Base-by-base conservation (phyloP, 2,888 invertebrate species). In the Tortricodes alternella region DNA sequence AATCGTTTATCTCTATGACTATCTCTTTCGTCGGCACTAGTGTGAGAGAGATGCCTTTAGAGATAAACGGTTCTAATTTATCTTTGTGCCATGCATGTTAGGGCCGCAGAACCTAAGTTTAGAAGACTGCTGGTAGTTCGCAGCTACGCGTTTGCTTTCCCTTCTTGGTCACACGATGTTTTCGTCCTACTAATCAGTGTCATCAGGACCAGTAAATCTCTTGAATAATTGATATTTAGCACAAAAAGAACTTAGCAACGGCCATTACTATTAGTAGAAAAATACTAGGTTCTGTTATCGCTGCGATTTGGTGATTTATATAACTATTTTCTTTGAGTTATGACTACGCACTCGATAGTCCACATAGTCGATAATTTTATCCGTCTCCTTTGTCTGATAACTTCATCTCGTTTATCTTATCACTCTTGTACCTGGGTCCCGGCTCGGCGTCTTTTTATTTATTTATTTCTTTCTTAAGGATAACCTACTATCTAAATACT, bases 271-370 rank as follows among this genome's bases (percentile, higher is more conserved):
- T 38, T 32, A 16, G 34, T 34, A 34, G 53, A 48, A 46, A 53
- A 53, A 53, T 24, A 53, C 48, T 48, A 16, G 3, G 32, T 48
- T 48, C 53, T 53, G 34, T 53, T 53, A 46, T 53, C 46, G 53
- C 37, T 16, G 46, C 53, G 29, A 41, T 48, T 48, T 23, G 19
- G 39, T 53, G 41, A 53, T 53, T 53, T 53, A 53, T 23, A 34
- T 9, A n/a, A 27, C 32, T 39, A 53, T 48, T 53, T 41, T 34
- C 34, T 24, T 53, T 53, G 53, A 48, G 32, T 41, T 41, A 48
- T 19, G 39, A 27, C 46, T n/a, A 15, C 29, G 29, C n/a, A 43
- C 34, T 43, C 21, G n/a, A n/a, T n/a, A n/a, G n/a, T n/a, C n/a
- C n/a, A n/a, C n/a, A n/a, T n/a, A n/a, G n/a, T n/a, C n/a, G n/a